Conservation (phyloP, 2,113 vertebrate genomes). For the Ochotona princeps region DNA sequence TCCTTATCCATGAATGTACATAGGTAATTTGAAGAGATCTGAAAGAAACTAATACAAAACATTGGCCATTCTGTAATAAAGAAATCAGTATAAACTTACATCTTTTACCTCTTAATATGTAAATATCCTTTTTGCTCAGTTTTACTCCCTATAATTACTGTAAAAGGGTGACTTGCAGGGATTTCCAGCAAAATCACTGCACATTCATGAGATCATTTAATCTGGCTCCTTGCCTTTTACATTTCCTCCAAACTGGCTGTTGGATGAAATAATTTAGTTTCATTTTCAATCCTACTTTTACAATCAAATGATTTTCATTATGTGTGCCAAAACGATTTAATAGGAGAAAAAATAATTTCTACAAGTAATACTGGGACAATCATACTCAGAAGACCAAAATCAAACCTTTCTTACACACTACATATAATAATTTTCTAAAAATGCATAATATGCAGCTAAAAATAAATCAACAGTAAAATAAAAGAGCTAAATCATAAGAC, state of each 20-base stretch:
- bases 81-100: background rate
- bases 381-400: constrained; percentile 9
- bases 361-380: background rate
- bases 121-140: background rate
- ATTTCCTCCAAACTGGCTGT: background rate
- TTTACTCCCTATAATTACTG: constrained; percentile 7
- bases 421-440: too few relatives aligned
- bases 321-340: background rate
- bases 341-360: background rate
- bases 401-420: background rate
- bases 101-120: background rate
- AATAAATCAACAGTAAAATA: background rate
- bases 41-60: constrained; percentile 20
- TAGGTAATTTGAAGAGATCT: background rate
- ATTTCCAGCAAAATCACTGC: constrained; percentile 24
- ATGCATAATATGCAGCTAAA: background rate
- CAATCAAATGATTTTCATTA: background rate
- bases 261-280: background rate
- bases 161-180: background rate
- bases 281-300: background rate
- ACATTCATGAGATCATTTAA: background rate
- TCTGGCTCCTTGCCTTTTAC: background rate
- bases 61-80: background rate
- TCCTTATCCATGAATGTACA: background rate
- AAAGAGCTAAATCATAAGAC: constrained; percentile 11